Evolutionary conservation across 30 jellyfish, hydroid and myxozoan genomes (phyloP), one percentile per base, ranked within the genome.

Genomic region (Sanderia malayensis): DNA sequence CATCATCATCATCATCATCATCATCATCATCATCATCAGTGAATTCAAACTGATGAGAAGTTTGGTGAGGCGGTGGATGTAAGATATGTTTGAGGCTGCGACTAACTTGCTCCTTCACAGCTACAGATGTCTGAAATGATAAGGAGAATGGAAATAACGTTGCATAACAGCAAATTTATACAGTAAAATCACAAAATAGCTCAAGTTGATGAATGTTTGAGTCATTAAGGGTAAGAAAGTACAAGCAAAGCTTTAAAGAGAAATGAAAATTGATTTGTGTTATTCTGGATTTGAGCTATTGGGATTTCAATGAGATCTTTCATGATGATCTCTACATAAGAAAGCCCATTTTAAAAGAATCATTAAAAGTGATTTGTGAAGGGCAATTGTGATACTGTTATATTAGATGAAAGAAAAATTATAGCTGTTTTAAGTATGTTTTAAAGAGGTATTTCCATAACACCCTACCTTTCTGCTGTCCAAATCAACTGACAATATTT

Each of bases 1-100:
- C n/a, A n/a, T n/a, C n/a, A n/a, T n/a, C n/a, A n/a, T n/a, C n/a
- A n/a, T n/a, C n/a, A n/a, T n/a, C 31, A 11, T 23, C n/a, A 2
- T 46, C 70, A 10, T 10, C n/a, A 0, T 57, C 71, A 19, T 49
- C 23, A 4, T 4, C 24, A 4, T 2, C 8, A 49, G 64, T 37
- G 52, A 4, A 4, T 6, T 37, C 25, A 11, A 49, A 7, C 64
- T 15, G 64, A 24, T 49, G 11, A 18, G 81, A 11, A 27, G 49
- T 65, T 52, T 49, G 79, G 32, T 33, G 31, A 13, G 78, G 47
- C 19, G 89, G 52, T 1, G 37, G 73, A 60, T 64, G 63, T n/a
- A 77, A 31, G n/a, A 77, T 77, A 30, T 81, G 66, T 11, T 63
- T 70, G 24, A 77, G 37, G 31, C 49, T 45, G 0, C 81, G 81